A percentile compares a stretch with the other conserved stretches of the same genome.
Conservation (phyloP, 2,888 invertebrate genomes). For the Drosophila macrospina region DNA sequence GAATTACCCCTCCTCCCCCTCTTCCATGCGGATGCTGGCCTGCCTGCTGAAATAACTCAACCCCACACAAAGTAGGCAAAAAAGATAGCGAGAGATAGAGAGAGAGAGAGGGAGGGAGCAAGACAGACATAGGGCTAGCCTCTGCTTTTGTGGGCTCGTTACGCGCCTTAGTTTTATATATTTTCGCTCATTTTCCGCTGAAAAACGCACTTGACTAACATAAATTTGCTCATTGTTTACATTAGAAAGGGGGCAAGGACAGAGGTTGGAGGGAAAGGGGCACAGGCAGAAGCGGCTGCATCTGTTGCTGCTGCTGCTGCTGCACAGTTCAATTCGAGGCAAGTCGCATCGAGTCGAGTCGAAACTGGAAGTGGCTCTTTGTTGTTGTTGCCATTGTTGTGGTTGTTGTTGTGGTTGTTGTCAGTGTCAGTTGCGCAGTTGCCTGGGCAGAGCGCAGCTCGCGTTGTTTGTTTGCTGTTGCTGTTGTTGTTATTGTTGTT, state of each 20-base stretch:
- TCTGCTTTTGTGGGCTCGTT: constrained; percentile 57
- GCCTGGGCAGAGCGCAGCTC: constrained; percentile 26
- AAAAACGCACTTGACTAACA: constrained; percentile 79
- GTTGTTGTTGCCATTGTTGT: neutral
- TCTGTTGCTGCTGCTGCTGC: constrained; percentile 53
- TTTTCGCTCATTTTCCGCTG: constrained; percentile 76
- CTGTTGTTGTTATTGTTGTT: too few species aligned
- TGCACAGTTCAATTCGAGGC: constrained; percentile 41
- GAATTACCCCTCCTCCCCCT: neutral
- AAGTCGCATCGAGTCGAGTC: constrained; percentile 34
- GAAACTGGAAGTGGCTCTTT: constrained; percentile 61
- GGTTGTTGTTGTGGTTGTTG: constrained; percentile 24
- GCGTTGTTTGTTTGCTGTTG: too few species aligned
- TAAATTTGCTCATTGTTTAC: constrained; percentile 80
- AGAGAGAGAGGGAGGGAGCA: neutral
- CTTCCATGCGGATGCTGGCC: too few species aligned
- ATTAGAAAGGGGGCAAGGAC: constrained; percentile 43
- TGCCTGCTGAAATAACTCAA: constrained; percentile 27
- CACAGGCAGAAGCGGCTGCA: constrained; percentile 39
- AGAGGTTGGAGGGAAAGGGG: constrained; percentile 5
- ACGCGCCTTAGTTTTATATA: constrained; percentile 68
- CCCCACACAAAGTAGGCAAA: constrained; percentile 26
- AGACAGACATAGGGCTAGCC: neutral
- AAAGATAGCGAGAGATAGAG: constrained; percentile 1
- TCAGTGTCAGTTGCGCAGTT: constrained; percentile 51